Evolutionary conservation across 64 coral and sea anemone genomes (phyloP).

Genomic region (Porites lutea): DNA sequence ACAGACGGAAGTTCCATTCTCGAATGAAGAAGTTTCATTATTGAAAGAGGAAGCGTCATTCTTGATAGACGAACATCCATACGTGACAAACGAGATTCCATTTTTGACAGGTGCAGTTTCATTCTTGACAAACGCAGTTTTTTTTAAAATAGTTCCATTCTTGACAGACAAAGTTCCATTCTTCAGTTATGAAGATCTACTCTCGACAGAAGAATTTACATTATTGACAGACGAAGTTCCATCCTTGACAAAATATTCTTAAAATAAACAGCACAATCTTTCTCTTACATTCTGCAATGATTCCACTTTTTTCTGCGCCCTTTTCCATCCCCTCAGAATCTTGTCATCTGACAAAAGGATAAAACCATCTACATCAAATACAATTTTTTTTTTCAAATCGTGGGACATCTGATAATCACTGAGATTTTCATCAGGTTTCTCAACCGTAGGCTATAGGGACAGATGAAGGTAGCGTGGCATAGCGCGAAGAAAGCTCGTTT

Average conservation of each 20-base stretch:
- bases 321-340: slow-evolving; percentile 30
- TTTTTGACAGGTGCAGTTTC: not conserved
- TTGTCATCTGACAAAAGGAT: slow-evolving; percentile 30
- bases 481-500: too few relatives aligned
- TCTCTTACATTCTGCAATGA: slow-evolving; percentile 15
- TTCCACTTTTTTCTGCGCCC: slow-evolving; percentile 47
- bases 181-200: too few relatives aligned
- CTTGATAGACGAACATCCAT: not conserved
- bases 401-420: not conserved
- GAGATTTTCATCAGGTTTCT: too few relatives aligned
- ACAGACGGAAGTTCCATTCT: not conserved
- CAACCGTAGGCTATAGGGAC: too few relatives aligned
- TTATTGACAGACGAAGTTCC: not conserved
- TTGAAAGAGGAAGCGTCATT: not conserved
- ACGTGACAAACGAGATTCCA: not conserved
- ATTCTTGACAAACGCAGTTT: slow-evolving; percentile 16
- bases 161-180: not conserved
- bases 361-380: not conserved
- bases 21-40: not conserved
- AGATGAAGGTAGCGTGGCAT: too few relatives aligned
- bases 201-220: not conserved
- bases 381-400: too few relatives aligned
- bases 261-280: not conserved
- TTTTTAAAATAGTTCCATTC: not conserved
- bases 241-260: not conserved